Evolutionary conservation across 2,888 invertebrate species (phyloP), one percentile per base, ranked within the genome.

Genomic region (Campoplex capitator): DNA sequence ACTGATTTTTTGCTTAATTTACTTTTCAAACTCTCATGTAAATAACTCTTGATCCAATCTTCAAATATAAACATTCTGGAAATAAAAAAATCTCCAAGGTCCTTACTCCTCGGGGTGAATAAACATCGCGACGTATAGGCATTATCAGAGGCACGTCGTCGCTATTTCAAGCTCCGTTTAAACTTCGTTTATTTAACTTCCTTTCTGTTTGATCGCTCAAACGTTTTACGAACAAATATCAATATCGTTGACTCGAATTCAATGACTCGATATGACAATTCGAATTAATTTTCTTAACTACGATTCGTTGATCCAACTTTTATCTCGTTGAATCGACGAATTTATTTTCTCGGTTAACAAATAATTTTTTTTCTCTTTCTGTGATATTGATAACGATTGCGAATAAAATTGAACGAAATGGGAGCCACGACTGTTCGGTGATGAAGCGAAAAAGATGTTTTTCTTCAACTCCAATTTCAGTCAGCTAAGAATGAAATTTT

Each of bases 91-190:
- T 74, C 45, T 28, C 51, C 2, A 58, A 16, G 28, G 38, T 28
- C 38, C 18, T 38, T 48, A 76, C 58, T 6, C 6, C 32, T 32
- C 45, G 58, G 16, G 2, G 45, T 48, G 38, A 77, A 85, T 82
- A 83, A 83, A 6, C 38, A 38, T 74, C 90, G 91, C 90, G 91
- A 87, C 91, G 91, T 91, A 90, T 88, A 90, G 78, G 74, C 48
- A 78, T 81, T 87, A 74, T 79, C 62, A 85, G 88, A 88, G 89
- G 91, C 79, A 91, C 91, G 91, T 89, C 90, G 90, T 88, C 87
- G 54, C 38, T 38, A 65, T 62, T 80, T 58, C 80, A 62, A 32
- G 28, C 62, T 16, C 13, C 62, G 13, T 62, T 16, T 1, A 32
- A 16, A 62, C 32, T 38, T 38, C 1, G 4, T 38, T 38, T 6